Base-by-base conservation (phyloP, 2,888 invertebrate species). In the Atethmia centrago region DNA sequence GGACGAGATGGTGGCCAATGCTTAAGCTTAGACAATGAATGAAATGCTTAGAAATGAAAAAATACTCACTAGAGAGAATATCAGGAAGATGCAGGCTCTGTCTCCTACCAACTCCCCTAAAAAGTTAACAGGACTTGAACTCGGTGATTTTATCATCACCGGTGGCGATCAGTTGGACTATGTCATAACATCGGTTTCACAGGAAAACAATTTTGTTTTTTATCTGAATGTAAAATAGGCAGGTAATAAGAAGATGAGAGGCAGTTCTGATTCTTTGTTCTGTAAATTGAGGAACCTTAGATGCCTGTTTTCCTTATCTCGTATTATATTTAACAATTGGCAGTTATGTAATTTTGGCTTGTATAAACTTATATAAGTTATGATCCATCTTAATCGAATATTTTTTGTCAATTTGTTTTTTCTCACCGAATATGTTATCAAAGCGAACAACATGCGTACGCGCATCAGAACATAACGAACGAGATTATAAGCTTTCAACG, bases 401-500 rank as follows among this genome's bases (percentile, higher is more conserved):
- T n/a, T 40, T 40, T 16, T 19, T 5, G 25, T 19, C 10, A 16
- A 40, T 25, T 40, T 12, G 0, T 36, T 40, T 69, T 63, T 67
- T 47, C 28, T 14, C 28, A 67, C 9, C 36, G 45, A 21, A 21
- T 1, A 42, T 53, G 12, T 0, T 21, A 25, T 21, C 21, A 75
- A 80, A 80, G 71, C 62, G 56, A 76, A 61, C 81, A 68, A 81
- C 70, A 87, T 92, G 91, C 90, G 93, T 88, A 92, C 91, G 88
- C 89, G 89, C 92, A 93, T 51, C 80, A 66, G 79, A 87, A 92
- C 90, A 90, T 93, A 92, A 92, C 93, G 90, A 94, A 94, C 90
- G 86, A 93, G 94, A 94, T 95, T 94, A 93, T 83, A 88, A 91
- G 89, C 93, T 93, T 93, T 93, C 92, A 92, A 90, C 92, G 86